Evolutionary conservation across 2,888 invertebrate genomes (phyloP).

Genomic region (Amiota minor): DNA sequence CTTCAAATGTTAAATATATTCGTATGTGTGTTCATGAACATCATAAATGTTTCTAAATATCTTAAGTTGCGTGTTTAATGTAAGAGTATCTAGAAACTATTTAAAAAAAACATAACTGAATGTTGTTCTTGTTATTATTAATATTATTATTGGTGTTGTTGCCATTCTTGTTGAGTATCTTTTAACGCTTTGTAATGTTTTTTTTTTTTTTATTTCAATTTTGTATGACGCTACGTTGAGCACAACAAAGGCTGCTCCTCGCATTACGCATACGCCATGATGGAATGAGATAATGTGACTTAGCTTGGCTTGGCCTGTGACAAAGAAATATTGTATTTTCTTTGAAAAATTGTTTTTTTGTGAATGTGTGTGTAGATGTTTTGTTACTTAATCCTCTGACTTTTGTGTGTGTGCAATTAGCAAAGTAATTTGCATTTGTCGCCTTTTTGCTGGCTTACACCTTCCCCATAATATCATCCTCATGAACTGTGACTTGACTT

Average conservation of each 20-base stretch:
- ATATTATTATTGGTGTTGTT: conserved; percentile 33
- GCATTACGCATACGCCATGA: too few relatives aligned
- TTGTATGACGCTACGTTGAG: conserved; percentile 25
- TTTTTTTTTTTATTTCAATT: conserved; percentile 19
- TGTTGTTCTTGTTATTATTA: conserved; percentile 48
- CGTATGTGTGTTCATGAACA: conserved; percentile 39
- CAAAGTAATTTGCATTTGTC: neutral
- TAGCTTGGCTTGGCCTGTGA: too few relatives aligned
- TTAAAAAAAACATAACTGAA: conserved; percentile 46
- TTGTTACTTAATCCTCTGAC: neutral
- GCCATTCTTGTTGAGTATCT: neutral
- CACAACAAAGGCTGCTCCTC: too few relatives aligned
- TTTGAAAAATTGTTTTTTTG: conserved; percentile 12
- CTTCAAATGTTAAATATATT: conserved; percentile 49
- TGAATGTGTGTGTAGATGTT: neutral
- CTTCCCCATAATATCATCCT: too few relatives aligned
- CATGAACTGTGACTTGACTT: too few relatives aligned
- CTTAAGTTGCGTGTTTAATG: conserved; percentile 11
- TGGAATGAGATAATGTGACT: too few relatives aligned
- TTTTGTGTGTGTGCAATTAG: neutral
- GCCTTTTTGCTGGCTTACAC: neutral
- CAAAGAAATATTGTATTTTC: neutral
- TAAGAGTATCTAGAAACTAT: conserved; percentile 8
- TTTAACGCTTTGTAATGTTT: conserved; percentile 26
- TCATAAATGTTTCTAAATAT: conserved; percentile 22